Conservation (phyloP, 2,113 vertebrate species). For the Sorex araneus region DNA sequence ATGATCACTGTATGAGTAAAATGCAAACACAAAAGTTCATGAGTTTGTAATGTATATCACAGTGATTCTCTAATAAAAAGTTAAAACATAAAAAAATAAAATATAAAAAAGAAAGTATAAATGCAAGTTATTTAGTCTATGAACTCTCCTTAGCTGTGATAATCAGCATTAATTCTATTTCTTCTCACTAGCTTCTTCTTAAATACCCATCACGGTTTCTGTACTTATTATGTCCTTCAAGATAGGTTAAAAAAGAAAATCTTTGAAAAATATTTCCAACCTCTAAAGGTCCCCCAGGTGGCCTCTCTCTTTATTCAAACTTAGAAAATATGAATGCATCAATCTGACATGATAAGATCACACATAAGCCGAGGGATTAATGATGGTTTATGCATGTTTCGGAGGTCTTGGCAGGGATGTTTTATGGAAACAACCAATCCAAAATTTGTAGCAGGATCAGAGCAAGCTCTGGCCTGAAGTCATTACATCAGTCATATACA, state of each 20-base stretch:
- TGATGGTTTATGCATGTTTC: constrained; percentile 3
- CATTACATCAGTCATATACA: constrained; percentile 51
- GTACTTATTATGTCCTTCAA: neutral
- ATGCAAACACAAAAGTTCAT: too few species aligned
- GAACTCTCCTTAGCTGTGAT: neutral
- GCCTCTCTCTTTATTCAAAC: neutral
- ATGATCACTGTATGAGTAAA: too few species aligned
- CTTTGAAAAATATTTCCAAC: constrained; percentile 14
- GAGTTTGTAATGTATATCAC: too few species aligned
- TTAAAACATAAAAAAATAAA: too few species aligned
- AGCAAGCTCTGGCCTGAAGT: constrained; percentile 36
- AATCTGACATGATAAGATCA: constrained; percentile 11
- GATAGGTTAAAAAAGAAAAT: neutral
- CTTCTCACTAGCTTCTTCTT: constrained; percentile 38
- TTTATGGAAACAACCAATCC: constrained; percentile 31
- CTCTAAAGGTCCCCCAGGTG: neutral
- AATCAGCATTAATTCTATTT: constrained; percentile 1
- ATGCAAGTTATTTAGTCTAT: neutral
- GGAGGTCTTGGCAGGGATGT: neutral
- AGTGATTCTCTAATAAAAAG: too few species aligned
- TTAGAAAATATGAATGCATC: neutral
- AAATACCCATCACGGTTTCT: neutral
- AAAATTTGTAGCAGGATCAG: constrained; percentile 51
- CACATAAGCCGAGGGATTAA: constrained; percentile 29
- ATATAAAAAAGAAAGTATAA: constrained; percentile 44